Conservation (phyloP, 2,113 vertebrate genomes). For the Lophotis ruficrista region DNA sequence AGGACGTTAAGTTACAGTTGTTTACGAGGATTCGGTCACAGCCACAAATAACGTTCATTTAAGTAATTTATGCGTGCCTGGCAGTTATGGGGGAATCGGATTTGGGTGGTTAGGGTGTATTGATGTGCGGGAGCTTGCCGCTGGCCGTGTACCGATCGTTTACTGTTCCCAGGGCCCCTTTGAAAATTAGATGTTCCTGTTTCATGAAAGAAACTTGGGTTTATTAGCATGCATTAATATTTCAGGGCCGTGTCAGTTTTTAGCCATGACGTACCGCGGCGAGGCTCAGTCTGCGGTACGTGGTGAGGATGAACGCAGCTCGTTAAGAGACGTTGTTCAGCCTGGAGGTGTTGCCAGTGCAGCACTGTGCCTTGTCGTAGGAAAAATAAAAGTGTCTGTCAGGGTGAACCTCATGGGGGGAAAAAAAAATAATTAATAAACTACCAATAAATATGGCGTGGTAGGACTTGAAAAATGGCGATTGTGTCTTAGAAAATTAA, state of each 20-base stretch:
- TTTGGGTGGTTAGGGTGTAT: neutral
- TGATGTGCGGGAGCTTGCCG: neutral
- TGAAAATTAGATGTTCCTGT: constrained; percentile 17
- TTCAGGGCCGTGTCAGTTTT: constrained; percentile 6
- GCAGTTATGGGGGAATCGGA: neutral
- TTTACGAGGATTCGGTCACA: constrained; percentile 26
- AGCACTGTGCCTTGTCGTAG: constrained; percentile 37
- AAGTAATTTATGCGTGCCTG: constrained; percentile 46
- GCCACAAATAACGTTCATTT: constrained; percentile 31
- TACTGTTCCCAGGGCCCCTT: constrained; percentile 22
- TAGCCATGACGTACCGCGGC: neutral
- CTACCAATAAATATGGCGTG: neutral
- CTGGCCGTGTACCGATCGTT: constrained; percentile 4
- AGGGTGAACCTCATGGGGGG: neutral
- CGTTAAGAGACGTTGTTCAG: constrained; percentile 61
- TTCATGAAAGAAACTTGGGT: neutral
- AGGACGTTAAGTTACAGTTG: constrained; percentile 56
- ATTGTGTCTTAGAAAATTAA: neutral
- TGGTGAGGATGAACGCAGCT: neutral
- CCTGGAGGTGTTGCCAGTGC: constrained; percentile 54
- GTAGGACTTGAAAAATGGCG: neutral
- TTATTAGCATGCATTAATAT: constrained; percentile 42
- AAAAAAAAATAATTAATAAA: neutral
- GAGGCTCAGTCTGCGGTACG: neutral
- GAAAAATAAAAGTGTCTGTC: constrained; percentile 30